Base-by-base conservation (phyloP, 2,113 vertebrate genomes). In the Dasypus novemcinctus region DNA sequence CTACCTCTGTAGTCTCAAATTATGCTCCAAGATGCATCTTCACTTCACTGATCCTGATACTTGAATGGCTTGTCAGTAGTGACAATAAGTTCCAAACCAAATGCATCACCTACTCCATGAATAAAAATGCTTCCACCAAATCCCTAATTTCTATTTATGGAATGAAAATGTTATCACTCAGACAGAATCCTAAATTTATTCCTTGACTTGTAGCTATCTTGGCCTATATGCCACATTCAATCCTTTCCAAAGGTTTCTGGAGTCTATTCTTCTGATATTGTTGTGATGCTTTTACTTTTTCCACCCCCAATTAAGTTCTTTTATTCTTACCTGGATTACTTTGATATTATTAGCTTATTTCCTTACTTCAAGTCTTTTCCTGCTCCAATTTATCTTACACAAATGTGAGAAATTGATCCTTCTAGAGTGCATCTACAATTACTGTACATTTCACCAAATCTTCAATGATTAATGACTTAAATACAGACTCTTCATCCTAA, bases 361-460 rank as follows among this genome's bases (percentile, higher is more conserved):
- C 72, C 41, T 69, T 64, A 69, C 36, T 68, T 78, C 90, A 66
- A 43, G 25, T 43, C 41, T 38, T 71, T 57, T 74, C 20, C 38
- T 93, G 27, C 4, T 71, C 25, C 23, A 64, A n/a, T 15, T 81
- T 78, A 85, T 69, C 69, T 76, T 61, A 66, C 13, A 75, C 7
- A 72, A 79, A 87, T 63, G 68, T 80, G 41, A 27, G 86, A 74
- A 95, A 87, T 1, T 68, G n/a, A 87, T 46, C 36, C 38, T 74
- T 90, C 90, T 87, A 52, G 63, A 54, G 11, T 43, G 31, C 4
- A 84, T 7, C 25, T 79, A 66, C 83, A 27, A 74, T 66, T 90
- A 91, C 31, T 91, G 66, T 54, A 69, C 25, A 87, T 79, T 72
- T 96, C 29, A 83, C 27, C n/a, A 72, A 83, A 83, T 79, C 29